Conservation (phyloP, 2,113 vertebrate species). For the Cryptomyrus ogoouensis region DNA sequence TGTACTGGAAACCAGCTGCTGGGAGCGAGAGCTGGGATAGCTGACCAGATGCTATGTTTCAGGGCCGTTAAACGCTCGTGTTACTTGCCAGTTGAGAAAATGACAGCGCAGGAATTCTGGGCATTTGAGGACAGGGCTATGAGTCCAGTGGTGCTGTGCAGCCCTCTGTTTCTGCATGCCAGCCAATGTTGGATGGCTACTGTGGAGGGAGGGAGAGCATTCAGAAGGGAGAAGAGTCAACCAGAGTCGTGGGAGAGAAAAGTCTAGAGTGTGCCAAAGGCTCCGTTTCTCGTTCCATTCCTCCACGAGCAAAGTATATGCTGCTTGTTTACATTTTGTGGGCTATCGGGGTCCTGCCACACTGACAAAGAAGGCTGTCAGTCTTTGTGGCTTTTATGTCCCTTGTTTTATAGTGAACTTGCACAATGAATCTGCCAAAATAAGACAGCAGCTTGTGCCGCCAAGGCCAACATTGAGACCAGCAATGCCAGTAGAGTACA, state of each 20-base stretch:
- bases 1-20: background rate
- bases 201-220: background rate
- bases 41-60: background rate
- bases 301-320: constrained; percentile 15
- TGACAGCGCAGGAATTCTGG: background rate
- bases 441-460: constrained; percentile 13
- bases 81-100: background rate
- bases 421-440: constrained; percentile 30
- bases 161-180: background rate
- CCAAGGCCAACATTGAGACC: constrained; percentile 17
- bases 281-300: constrained; percentile 15
- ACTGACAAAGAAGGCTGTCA: constrained; percentile 21
- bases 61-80: background rate
- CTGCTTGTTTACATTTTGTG: constrained; percentile 25
- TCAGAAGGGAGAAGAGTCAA: background rate
- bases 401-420: constrained; percentile 16
- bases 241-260: background rate
- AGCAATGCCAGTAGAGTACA: background rate
- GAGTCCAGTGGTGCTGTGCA: background rate
- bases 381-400: constrained; percentile 19
- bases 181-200: background rate
- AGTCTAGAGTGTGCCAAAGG: background rate
- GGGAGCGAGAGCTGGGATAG: background rate
- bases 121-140: background rate
- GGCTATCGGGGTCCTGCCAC: constrained; percentile 20